Evolutionary conservation across 2,888 invertebrate species (phyloP).

Genomic region (Meiosimyza platycephala): DNA sequence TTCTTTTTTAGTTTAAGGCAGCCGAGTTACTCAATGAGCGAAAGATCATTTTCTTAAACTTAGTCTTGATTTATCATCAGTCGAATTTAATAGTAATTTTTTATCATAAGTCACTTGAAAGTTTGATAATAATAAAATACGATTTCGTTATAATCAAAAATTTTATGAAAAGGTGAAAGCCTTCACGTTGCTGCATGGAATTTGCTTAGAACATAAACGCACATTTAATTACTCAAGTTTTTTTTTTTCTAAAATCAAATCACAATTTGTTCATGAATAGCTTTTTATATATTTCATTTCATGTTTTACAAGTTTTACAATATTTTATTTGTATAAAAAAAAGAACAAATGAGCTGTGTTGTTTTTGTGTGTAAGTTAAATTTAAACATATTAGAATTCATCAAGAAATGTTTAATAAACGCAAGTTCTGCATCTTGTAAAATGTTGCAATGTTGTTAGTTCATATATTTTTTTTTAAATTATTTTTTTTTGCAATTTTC

Average conservation of each 20-base stretch:
- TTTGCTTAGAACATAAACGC: no score
- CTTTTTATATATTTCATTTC: slow-evolving; percentile 57
- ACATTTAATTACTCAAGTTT: no score
- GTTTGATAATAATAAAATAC: neutral
- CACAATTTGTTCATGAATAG: slow-evolving; percentile 33
- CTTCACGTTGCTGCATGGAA: no score
- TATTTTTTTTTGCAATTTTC: slow-evolving; percentile 50
- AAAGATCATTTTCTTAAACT: neutral
- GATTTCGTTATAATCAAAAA: no score
- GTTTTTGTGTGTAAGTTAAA: slow-evolving; percentile 49
- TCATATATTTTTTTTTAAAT: slow-evolving; percentile 44
- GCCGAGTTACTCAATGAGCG: no score
- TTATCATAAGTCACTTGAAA: neutral
- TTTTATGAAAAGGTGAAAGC: no score
- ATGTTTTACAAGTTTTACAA: slow-evolving; percentile 58
- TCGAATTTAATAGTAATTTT: no score
- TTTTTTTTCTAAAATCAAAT: slow-evolving; percentile 7
- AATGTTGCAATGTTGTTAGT: slow-evolving; percentile 36
- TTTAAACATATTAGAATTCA: slow-evolving; percentile 46
- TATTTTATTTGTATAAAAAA: slow-evolving; percentile 61
- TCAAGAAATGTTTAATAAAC: slow-evolving; percentile 46
- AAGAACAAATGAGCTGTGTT: slow-evolving; percentile 54
- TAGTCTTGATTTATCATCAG: no score
- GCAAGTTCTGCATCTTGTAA: slow-evolving; percentile 38
- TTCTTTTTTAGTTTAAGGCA: no score